Conservation (phyloP, 2,113 vertebrate species). For the Danio rerio region GRCz12tu NC_133186.1:35865501-35866000, state of each 20-base stretch:
- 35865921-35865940: no score
- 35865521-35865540: slow-evolving; percentile 7
- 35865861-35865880: no score
- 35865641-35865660: slow-evolving; percentile 28
- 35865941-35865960: no score
- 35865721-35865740: background rate
- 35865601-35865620: slow-evolving; percentile 1
- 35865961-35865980: no score
- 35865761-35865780: background rate
- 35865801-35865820: no score
- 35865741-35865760: slow-evolving; percentile 15
- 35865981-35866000: no score
- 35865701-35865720: background rate
- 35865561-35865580: background rate
- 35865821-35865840: no score
- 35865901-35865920: no score
- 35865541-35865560: slow-evolving; percentile 3
- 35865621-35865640: background rate
- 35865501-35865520: background rate
- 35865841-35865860: no score
- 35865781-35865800: background rate
- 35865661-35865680: slow-evolving; percentile 15
- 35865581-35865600: background rate
- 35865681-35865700: background rate
- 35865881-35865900: no score